Percentiles rank a stretch among this genome's conserved stretches.
phyloP scores from a whole-genome alignment of 1,140 invertebrate species.

The Lutraria rhynchaena region DNA sequence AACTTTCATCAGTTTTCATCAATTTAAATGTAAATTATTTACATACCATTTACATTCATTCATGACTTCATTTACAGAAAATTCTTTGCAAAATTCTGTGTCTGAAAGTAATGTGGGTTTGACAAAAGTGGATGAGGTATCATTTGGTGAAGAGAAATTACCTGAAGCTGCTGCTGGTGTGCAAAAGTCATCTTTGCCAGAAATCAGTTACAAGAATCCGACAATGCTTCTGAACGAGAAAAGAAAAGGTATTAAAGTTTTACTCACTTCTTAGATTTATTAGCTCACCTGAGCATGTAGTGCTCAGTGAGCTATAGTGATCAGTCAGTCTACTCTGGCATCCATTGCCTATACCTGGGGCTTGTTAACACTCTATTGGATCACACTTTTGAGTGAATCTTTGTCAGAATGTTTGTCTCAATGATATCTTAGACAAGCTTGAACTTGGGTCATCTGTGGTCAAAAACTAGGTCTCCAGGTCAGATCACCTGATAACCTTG shows the following conservation, averaged over 20 bases:
- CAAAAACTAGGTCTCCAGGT: no score
- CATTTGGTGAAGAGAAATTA: background rate
- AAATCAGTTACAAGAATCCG: slow-evolving; percentile 43
- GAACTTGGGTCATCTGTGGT: no score
- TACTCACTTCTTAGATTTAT: no score
- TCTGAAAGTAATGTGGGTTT: slow-evolving; percentile 1
- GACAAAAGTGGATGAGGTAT: background rate
- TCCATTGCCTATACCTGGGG: no score
- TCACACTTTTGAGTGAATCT: no score
- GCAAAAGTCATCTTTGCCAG: slow-evolving; percentile 19
- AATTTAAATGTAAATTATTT: background rate
- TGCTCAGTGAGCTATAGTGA: no score
- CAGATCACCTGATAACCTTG: no score
- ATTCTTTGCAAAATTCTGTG: slow-evolving; percentile 2
- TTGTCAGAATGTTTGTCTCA: no score
- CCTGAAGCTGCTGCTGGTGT: background rate
- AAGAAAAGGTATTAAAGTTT: slow-evolving; percentile 56
- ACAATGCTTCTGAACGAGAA: slow-evolving; percentile 56
- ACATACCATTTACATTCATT: background rate
- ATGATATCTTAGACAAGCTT: no score
- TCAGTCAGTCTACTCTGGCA: no score
- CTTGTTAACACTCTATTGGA: no score
- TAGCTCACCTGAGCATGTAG: no score
- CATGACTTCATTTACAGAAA: background rate
- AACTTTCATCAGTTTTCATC: background rate